Evolutionary conservation across 2,797 vertebrate species (phyloP).

Genomic region (Gila robusta): DNA sequence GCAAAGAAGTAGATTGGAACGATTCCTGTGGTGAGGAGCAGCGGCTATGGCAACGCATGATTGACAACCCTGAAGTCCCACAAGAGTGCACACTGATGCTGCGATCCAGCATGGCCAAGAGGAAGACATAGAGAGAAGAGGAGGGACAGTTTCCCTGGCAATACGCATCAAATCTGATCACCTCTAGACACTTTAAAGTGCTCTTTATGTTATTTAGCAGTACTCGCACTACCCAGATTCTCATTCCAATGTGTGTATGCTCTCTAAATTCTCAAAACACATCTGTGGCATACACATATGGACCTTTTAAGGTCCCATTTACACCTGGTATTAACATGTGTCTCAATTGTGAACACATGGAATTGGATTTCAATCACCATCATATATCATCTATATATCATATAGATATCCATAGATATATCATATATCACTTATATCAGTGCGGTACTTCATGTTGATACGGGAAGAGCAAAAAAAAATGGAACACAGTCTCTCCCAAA

Average conservation of each 20-base stretch:
- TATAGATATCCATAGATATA: no score
- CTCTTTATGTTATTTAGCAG: constrained; percentile 9
- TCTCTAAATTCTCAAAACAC: constrained; percentile 4
- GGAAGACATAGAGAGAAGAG: constrained; percentile 70
- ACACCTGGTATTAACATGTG: neutral
- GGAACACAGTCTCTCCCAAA: neutral
- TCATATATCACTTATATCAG: neutral
- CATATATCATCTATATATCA: no score
- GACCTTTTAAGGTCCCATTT: neutral
- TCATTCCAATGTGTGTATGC: neutral
- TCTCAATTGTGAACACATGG: neutral
- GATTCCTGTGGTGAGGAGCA: constrained; percentile 94
- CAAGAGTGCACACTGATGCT: constrained; percentile 93
- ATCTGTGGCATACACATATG: neutral
- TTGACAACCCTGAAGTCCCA: constrained; percentile 87
- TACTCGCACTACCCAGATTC: neutral
- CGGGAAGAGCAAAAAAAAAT: neutral
- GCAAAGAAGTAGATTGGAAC: constrained; percentile 95
- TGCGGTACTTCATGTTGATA: neutral
- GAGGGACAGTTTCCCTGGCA: constrained; percentile 24
- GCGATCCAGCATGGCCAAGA: constrained; percentile 91
- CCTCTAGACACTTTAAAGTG: constrained; percentile 42
- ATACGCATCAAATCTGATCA: constrained; percentile 40
- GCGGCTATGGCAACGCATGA: constrained; percentile 93
- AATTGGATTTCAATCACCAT: neutral